Base-by-base conservation (phyloP, 1,140 invertebrate species). In the Venturia canescens region DNA sequence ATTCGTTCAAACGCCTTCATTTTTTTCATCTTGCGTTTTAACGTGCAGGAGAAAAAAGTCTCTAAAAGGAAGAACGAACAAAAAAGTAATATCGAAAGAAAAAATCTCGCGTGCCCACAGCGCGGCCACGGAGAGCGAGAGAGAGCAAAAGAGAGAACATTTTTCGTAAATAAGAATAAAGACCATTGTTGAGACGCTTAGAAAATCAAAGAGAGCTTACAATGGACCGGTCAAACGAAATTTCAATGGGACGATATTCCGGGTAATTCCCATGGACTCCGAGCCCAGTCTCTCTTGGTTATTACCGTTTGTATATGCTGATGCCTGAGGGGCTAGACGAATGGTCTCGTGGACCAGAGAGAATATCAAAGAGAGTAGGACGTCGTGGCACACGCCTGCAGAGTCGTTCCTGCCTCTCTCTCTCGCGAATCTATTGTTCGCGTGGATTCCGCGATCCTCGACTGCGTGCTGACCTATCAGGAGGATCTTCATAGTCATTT, bases 251-350 rank as follows among this genome's bases (percentile, higher is more conserved):
- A 27, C 69, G 71, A 77, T 74, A 69, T 77, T 67, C 71, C 78
- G 78, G 82, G 80, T 84, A 85, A 84, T 84, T 84, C 81, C 71
- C 66, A 78, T 76, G 72, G 78, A 80, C 80, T 82, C 57, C 70
- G 69, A 71, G 76, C 50, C 76, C 26, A 7, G 26, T 31, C 74
- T 38, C 78, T 70, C 79, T 81, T 57, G 80, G 60, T 78, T 71
- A 88, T 87, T 85, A 82, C 29, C 76, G 80, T 78, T 85, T 85
- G 57, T 76, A 71, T 82, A 81, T 76, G 83, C 70, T 78, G 83
- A 83, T 86, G 76, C 75, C 75, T 60, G 79, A 83, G 60, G 60
- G 31, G n/a, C 26, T 60, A 72, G 72, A 83, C 29, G 31, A 80
- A 57, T 71, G 70, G 70, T 71, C 44, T 48, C 31, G 16, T 60